Base-by-base conservation (phyloP, 2,113 vertebrate species). In the Martes martes region DNA sequence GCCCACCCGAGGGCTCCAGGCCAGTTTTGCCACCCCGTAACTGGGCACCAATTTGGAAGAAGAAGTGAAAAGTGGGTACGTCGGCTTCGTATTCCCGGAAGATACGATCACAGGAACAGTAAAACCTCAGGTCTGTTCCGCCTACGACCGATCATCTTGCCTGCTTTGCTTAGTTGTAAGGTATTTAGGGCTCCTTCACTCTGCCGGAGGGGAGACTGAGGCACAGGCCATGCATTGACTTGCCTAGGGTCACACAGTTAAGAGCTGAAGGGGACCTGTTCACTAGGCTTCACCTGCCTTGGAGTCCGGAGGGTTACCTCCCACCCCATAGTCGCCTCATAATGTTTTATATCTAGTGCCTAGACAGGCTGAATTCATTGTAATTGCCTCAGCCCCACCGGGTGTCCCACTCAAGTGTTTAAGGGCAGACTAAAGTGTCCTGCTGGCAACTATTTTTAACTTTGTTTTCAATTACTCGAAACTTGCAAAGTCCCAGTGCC, bases 381-480 rank as follows among this genome's bases (percentile, higher is more conserved):
- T 45, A 33, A 79, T 91, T 71, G 39, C 50, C 50, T 74, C 63
- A 14, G 33, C 55, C 81, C 36, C 80, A 39, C 31, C 45, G 59
- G 11, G 82, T 85, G 73, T 76, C 91, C 84, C 63, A 55, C 42
- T 63, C 57, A 61, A 7, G 52, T 89, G 86, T 89, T 73, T 89
- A 65, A 88, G 57, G 89, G 69, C 81, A 97, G 61, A 52, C 83
- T 96, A 79, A 96, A 28, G 13, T 21, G 73, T 14, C 19, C 84
- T 90, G 76, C 55, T 92, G 4, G 59, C 63, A 94, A 10, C 93
- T 67, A 13, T 36, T 94, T 96, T 92, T 52, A 94, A 95, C 55
- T 1, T 98, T 89, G 94, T 97, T 98, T 97, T 97, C 95, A 87
- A 83, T 89, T 92, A 78, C 23, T 79, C 79, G 11, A 76, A 80